Evolutionary conservation across 2,888 invertebrate species (phyloP).

Genomic region (Schizaphis graminum): DNA sequence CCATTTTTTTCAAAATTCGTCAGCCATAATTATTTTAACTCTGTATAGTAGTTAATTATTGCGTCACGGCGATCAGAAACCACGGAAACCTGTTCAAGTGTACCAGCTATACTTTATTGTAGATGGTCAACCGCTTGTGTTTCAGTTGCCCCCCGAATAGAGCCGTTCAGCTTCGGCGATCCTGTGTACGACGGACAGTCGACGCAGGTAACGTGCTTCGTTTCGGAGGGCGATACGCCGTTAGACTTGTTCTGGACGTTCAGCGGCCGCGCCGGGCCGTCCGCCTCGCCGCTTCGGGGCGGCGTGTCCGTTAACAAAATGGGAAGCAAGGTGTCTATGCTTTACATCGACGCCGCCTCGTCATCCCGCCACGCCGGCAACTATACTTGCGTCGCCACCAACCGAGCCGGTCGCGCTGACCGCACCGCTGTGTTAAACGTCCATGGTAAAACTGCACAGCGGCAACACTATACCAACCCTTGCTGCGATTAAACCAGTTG

Average conservation of each 20-base stretch:
- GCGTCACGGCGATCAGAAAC: background rate
- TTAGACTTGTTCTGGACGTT: conserved; percentile 72
- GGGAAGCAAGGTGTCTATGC: conserved; percentile 71
- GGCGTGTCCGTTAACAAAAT: conserved; percentile 71
- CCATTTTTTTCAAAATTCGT: background rate
- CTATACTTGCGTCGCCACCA: conserved; percentile 71
- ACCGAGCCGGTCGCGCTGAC: conserved; percentile 70
- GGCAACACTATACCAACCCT: background rate
- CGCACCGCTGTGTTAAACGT: conserved; percentile 69
- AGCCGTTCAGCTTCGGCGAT: conserved; percentile 70
- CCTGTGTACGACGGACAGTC: conserved; percentile 69
- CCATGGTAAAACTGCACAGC: conserved; percentile 61
- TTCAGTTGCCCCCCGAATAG: conserved; percentile 84
- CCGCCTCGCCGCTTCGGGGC: conserved; percentile 65
- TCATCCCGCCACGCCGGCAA: conserved; percentile 70
- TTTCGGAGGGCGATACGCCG: conserved; percentile 70
- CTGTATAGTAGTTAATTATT: background rate
- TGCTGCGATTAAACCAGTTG: background rate
- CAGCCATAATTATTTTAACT: background rate
- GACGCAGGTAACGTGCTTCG: conserved; percentile 70
- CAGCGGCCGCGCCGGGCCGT: conserved; percentile 73
- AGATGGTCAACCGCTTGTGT: conserved; percentile 67
- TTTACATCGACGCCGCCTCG: conserved; percentile 68
- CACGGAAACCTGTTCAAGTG: background rate
- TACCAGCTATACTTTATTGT: background rate